Evolutionary conservation across 2,797 vertebrate genomes (phyloP).

Genomic region (Cephalopachus bancanus): DNA sequence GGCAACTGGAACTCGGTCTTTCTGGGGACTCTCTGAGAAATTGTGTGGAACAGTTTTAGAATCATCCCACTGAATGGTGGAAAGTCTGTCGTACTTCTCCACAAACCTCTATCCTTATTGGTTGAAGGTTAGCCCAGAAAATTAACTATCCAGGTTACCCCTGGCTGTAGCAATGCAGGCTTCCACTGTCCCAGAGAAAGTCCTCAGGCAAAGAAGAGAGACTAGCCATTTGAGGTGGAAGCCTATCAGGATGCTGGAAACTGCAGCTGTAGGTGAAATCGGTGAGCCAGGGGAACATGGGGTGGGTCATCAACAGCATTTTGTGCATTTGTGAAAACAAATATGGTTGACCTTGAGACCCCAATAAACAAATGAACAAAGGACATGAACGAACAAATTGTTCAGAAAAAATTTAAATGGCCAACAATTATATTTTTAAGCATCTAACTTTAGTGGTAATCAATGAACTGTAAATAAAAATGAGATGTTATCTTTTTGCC

Average conservation of each 20-base stretch:
- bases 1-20: neutral
- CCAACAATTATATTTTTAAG: constrained; percentile 44
- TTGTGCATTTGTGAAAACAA: neutral
- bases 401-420: constrained; percentile 53
- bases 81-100: neutral
- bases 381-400: neutral
- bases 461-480: constrained; percentile 66
- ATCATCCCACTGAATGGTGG: neutral
- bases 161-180: neutral
- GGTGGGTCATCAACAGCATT: neutral
- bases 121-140: neutral
- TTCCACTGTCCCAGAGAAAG: neutral
- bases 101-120: neutral
- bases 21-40: constrained; percentile 8
- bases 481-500: constrained; percentile 39
- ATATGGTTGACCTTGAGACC: neutral
- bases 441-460: constrained; percentile 58
- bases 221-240: neutral
- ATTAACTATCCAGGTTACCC: neutral
- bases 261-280: constrained; percentile 1
- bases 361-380: constrained; percentile 32
- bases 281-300: neutral
- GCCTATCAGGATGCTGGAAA: neutral
- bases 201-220: constrained; percentile 25
- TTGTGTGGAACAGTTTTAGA: neutral